Percentiles rank a stretch among this genome's conserved stretches.
Evolutionary conservation across 2,797 vertebrate species (phyloP).

Genomic region (Tadarida brasiliensis): DNA sequence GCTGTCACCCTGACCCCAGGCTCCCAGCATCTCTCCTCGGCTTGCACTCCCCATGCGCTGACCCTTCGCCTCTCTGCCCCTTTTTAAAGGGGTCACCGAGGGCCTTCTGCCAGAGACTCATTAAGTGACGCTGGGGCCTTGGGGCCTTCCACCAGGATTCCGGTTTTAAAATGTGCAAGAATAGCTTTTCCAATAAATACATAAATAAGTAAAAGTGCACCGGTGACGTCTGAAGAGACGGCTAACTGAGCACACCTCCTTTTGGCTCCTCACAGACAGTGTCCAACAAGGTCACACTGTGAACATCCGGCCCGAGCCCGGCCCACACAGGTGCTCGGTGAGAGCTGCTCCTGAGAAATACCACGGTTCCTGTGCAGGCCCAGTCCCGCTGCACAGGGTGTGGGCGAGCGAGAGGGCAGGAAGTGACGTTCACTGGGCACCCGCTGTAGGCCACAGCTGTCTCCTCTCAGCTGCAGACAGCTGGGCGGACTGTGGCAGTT

Average conservation of each 20-base stretch:
- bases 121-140: not conserved
- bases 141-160: not conserved
- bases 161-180: not conserved
- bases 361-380: rapidly evolving
- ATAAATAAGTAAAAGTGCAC: not conserved
- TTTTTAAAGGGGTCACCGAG: not conserved
- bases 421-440: not conserved
- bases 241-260: not conserved
- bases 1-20: rapidly evolving
- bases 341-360: not conserved
- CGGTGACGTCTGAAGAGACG: not conserved
- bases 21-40: not conserved
- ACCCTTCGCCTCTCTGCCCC: not conserved
- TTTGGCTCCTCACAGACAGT: not conserved
- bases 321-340: not conserved
- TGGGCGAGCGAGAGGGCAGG: not conserved
- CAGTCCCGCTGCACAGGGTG: no score
- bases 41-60: rapidly evolving
- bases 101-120: not conserved
- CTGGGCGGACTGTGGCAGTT: rapidly evolving
- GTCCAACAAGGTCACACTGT: rapidly evolving
- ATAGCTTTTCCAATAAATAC: not conserved
- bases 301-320: rapidly evolving
- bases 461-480: not conserved
- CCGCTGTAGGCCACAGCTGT: not conserved